Percentiles rank a stretch among this genome's conserved stretches.
phyloP scores from a whole-genome alignment of 2,888 invertebrate species.

The Tipula unca region DNA sequence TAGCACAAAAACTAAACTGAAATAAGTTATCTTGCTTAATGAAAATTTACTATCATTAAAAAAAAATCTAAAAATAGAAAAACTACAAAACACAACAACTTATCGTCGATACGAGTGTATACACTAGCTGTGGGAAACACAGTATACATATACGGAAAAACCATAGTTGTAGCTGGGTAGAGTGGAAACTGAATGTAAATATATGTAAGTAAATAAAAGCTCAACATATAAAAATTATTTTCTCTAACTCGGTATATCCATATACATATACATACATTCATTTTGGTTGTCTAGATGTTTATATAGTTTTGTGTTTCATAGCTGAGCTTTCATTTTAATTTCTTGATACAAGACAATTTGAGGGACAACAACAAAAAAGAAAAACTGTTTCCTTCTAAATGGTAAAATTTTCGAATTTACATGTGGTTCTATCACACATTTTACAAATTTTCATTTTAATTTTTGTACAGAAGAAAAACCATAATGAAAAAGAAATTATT shows the following conservation, averaged over 20 bases:
- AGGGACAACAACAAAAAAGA: neutral
- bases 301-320: neutral
- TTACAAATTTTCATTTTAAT: neutral
- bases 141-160: neutral
- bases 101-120: neutral
- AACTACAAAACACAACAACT: neutral
- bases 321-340: neutral
- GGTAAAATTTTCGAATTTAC: neutral
- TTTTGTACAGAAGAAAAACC: neutral
- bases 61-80: neutral
- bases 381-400: neutral
- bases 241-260: too few species aligned
- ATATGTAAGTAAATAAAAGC: neutral
- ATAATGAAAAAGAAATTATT: neutral
- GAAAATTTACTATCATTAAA: neutral
- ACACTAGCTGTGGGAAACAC: neutral
- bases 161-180: neutral
- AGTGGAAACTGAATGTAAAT: neutral
- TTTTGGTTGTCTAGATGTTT: neutral
- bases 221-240: neutral
- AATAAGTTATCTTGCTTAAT: neutral
- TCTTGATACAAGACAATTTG: neutral
- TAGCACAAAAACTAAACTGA: neutral
- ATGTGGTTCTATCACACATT: neutral
- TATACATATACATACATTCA: too few species aligned